Conservation (phyloP, 2,888 invertebrate genomes). For the Apeira syringaria region DNA sequence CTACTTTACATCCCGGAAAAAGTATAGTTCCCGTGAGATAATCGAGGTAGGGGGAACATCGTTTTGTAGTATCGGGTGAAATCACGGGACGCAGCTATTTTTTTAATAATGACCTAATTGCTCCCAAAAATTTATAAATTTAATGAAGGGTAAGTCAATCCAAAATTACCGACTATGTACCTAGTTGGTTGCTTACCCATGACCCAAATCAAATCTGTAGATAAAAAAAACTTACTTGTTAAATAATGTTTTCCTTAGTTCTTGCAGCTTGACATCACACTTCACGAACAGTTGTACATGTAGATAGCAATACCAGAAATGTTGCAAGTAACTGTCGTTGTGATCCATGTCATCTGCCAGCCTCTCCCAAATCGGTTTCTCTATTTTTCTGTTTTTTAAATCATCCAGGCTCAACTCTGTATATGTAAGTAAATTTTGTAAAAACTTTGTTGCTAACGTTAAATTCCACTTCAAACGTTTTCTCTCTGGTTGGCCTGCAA, state of each 20-base stretch:
- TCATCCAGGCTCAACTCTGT: conserved; percentile 48
- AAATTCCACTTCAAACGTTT: conserved; percentile 56
- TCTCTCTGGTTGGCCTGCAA: conserved; percentile 47
- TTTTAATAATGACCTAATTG: no score
- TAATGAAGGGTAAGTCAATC: no score
- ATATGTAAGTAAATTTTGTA: conserved; percentile 51
- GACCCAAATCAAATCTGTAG: no score
- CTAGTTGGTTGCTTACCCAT: no score
- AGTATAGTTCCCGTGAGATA: no score
- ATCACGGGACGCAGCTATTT: no score
- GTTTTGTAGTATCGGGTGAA: no score
- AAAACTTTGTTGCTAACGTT: conserved; percentile 50
- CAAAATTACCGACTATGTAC: no score
- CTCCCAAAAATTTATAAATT: no score
- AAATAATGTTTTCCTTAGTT: conserved; percentile 47
- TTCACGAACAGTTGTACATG: conserved; percentile 65
- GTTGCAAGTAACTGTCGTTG: conserved; percentile 45
- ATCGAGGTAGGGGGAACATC: no score
- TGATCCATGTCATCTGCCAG: conserved; percentile 53
- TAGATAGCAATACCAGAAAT: conserved; percentile 57
- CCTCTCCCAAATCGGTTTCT: conserved; percentile 55
- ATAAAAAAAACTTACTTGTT: conserved; percentile 52
- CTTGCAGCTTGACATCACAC: conserved; percentile 50
- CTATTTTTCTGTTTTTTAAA: conserved; percentile 54
- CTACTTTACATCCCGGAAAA: no score